These are phyloP conservation scores for Samia ricini DNA, from an alignment of 1,140 invertebrate genomes.

Conservation along the genomic window DNA sequence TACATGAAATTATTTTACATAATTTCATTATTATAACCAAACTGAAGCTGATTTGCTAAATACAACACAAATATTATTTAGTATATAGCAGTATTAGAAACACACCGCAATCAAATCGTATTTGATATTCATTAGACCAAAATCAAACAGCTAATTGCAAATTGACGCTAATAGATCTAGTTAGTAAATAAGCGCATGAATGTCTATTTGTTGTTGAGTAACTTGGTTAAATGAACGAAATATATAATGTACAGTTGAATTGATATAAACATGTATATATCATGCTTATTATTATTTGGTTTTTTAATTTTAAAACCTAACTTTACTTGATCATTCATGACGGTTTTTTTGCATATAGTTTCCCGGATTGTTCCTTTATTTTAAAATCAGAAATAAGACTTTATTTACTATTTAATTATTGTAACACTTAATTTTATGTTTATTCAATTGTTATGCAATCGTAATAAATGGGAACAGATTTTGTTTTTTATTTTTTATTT, in stretches of 20 bases:
- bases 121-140: background rate
- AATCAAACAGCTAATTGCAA: background rate
- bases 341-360: no score
- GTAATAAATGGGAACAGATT: no score
- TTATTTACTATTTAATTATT: no score
- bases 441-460: no score
- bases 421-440: no score
- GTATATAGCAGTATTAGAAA: background rate
- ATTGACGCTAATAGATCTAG: background rate
- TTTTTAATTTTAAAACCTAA: background rate
- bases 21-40: background rate
- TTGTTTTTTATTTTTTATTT: no score
- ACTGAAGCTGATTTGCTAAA: background rate
- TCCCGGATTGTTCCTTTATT: no score
- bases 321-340: no score
- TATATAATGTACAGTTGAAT: background rate
- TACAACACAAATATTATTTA: background rate
- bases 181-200: background rate
- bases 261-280: background rate
- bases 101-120: background rate
- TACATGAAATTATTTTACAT: background rate
- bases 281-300: background rate
- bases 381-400: no score
- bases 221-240: background rate
- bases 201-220: background rate